phyloP scores from a whole-genome alignment of 2,797 vertebrate genomes.

The Eospalax fontanierii region DNA sequence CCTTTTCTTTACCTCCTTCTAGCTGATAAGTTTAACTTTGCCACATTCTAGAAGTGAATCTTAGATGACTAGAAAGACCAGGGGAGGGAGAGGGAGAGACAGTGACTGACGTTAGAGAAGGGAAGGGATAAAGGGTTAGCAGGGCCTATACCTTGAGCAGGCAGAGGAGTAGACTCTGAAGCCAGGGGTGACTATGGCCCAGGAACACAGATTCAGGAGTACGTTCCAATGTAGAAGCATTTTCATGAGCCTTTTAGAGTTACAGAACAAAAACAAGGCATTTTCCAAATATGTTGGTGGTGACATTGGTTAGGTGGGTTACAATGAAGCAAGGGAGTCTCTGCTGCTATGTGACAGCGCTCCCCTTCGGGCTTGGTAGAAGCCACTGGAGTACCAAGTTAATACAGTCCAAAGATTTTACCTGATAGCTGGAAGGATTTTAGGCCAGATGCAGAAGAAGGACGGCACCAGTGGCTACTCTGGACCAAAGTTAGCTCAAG shows the following conservation, averaged over 20 bases:
- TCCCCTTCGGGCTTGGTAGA: neutral
- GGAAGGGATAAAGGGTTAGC: neutral
- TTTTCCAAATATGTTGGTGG: neutral
- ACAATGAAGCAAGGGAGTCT: neutral
- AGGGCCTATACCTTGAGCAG: neutral
- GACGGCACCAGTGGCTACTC: neutral
- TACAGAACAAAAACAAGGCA: neutral
- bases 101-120: neutral
- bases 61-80: neutral
- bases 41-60: neutral
- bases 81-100: neutral
- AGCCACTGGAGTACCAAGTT: neutral
- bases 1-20: neutral
- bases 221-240: too few species aligned
- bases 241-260: neutral
- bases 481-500: neutral
- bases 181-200: neutral
- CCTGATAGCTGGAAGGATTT: neutral
- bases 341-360: neutral
- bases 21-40: neutral
- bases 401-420: neutral
- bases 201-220: too few species aligned
- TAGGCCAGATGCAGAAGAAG: neutral
- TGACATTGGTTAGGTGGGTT: neutral
- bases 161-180: neutral